Evolutionary conservation across 1,140 invertebrate genomes (phyloP).

Genomic region (Rhyacophila brunnea): DNA sequence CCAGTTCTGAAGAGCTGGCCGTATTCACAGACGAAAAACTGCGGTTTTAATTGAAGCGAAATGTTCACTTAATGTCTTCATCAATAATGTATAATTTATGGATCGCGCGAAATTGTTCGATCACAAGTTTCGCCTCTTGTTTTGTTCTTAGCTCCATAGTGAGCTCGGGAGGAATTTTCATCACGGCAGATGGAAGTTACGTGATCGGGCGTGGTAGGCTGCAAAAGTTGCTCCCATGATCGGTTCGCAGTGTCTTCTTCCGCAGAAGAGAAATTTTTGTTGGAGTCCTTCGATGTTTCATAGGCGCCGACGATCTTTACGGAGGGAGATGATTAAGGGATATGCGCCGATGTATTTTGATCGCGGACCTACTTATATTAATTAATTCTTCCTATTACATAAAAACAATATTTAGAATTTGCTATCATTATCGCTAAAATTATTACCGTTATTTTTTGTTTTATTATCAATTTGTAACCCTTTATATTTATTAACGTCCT

Average conservation of each 20-base stretch:
- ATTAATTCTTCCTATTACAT: too few species aligned
- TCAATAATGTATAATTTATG: slow-evolving; percentile 35
- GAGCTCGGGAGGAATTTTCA: slow-evolving; percentile 11
- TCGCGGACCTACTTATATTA: too few species aligned
- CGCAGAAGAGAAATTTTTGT: background rate
- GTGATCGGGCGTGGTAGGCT: background rate
- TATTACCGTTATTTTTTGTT: too few species aligned
- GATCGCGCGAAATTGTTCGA: slow-evolving; percentile 22
- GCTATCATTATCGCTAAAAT: too few species aligned
- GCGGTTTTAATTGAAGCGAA: slow-evolving; percentile 33
- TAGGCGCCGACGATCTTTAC: background rate
- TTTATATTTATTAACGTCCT: too few species aligned
- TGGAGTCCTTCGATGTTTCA: background rate
- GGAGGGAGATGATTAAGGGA: too few species aligned
- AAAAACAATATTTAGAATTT: too few species aligned
- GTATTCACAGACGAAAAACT: slow-evolving; percentile 18
- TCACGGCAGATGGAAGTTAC: slow-evolving; percentile 7
- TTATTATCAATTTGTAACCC: too few species aligned
- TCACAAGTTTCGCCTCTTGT: slow-evolving; percentile 11
- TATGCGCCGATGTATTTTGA: too few species aligned
- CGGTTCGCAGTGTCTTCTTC: too few species aligned
- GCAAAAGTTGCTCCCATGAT: too few species aligned
- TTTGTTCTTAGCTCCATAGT: background rate
- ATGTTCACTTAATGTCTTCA: slow-evolving; percentile 35
- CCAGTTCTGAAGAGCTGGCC: background rate